Evolutionary conservation across 2,797 vertebrate species (phyloP).

Genomic region (Urocyon cinereoargenteus): DNA sequence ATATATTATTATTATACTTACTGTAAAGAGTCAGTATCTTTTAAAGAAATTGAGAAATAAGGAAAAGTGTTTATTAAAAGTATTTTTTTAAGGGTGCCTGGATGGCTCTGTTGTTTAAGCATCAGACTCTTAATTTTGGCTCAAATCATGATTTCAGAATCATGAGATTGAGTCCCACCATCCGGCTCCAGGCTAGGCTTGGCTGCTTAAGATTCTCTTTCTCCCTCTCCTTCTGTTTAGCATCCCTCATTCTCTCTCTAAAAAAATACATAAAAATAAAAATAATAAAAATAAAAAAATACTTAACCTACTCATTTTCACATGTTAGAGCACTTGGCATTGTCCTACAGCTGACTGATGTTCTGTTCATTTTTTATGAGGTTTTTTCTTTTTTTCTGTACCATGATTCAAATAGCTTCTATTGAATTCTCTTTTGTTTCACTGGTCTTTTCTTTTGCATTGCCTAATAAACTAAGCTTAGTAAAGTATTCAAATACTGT

Average conservation of each 20-base stretch:
- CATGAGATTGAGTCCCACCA: not conserved
- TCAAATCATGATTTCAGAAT: not conserved
- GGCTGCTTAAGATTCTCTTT: not conserved
- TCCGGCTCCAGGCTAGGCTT: not conserved
- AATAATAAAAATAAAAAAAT: not conserved
- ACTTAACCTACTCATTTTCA: not conserved
- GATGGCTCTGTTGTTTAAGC: not conserved
- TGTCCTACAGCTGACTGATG: not conserved
- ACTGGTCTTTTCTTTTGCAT: not conserved
- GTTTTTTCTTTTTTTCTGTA: not conserved
- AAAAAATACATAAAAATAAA: not conserved
- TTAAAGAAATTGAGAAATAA: not conserved
- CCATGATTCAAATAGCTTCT: not conserved
- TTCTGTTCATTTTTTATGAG: not conserved
- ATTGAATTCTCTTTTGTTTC: not conserved
- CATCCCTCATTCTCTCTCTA: not conserved
- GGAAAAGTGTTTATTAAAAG: not conserved
- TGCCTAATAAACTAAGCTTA: not conserved
- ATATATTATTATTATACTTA: not conserved
- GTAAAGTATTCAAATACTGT: not conserved
- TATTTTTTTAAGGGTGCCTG: not conserved
- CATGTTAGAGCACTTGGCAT: not conserved
- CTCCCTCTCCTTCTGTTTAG: not conserved
- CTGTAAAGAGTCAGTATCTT: not conserved
- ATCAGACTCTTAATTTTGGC: not conserved